A percentile compares a stretch with the other conserved stretches of the same genome.
These are phyloP conservation scores for Morpho deidamia DNA, from an alignment of 2,888 invertebrate species.

Conservation along the genomic window DNA sequence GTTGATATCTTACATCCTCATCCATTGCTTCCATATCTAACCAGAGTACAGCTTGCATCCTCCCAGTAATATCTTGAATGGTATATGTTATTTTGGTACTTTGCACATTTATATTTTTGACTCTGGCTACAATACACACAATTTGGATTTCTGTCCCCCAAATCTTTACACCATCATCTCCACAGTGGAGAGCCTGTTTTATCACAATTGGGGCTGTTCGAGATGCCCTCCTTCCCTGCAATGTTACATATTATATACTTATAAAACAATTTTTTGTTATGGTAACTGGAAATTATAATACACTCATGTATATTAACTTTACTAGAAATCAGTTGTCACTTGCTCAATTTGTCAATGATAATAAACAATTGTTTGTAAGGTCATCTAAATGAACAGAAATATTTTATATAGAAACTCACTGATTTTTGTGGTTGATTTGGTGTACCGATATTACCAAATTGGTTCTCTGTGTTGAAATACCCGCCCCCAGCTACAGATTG, in stretches of 20 bases:
- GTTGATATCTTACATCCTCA: conserved; percentile 52
- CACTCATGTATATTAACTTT: background rate
- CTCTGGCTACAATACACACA: conserved; percentile 59
- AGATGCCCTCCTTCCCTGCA: conserved; percentile 61
- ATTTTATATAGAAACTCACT: conserved; percentile 45
- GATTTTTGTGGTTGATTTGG: conserved; percentile 65
- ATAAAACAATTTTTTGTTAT: no score
- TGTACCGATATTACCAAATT: conserved; percentile 66
- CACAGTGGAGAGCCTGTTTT: conserved; percentile 63
- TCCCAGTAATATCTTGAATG: conserved; percentile 71
- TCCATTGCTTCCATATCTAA: conserved; percentile 69
- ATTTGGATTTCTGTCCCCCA: conserved; percentile 74
- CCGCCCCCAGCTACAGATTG: conserved; percentile 68
- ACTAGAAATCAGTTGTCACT: background rate
- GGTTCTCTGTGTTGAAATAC: conserved; percentile 65
- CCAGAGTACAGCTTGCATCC: conserved; percentile 72
- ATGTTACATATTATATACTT: no score
- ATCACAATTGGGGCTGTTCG: conserved; percentile 72
- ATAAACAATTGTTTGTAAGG: no score
- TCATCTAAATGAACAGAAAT: background rate
- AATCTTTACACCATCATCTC: conserved; percentile 70
- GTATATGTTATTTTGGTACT: conserved; percentile 74
- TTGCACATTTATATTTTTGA: conserved; percentile 64
- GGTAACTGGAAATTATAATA: background rate
- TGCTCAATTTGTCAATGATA: no score